A percentile compares a stretch with the other conserved stretches of the same genome.
Evolutionary conservation across 1,140 invertebrate genomes (phyloP).

Genomic region (Drosophila ogumai): DNA sequence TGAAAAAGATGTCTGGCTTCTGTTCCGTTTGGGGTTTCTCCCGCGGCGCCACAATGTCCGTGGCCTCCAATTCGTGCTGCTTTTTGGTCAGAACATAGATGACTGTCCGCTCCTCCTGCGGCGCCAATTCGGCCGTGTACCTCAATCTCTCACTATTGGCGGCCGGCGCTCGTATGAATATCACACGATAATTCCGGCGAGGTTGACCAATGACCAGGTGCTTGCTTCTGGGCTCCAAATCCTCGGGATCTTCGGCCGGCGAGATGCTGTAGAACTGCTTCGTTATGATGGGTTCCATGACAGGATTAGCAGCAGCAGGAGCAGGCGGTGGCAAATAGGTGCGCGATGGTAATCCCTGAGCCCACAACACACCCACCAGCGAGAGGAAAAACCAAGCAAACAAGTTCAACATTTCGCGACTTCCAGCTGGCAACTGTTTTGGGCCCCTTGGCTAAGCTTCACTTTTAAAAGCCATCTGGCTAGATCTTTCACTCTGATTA

Average conservation of each 20-base stretch:
- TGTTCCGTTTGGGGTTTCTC: slow-evolving; percentile 86
- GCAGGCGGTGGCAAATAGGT: slow-evolving; percentile 60
- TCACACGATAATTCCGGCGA: slow-evolving; percentile 93
- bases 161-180: slow-evolving; percentile 93
- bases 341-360: slow-evolving; percentile 25
- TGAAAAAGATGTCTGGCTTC: slow-evolving; percentile 91
- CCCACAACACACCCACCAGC: not conserved
- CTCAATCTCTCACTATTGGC: slow-evolving; percentile 87
- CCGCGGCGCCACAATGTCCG: slow-evolving; percentile 80
- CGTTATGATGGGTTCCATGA: slow-evolving; percentile 58
- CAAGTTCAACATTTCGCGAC: slow-evolving; percentile 43
- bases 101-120: slow-evolving; percentile 92
- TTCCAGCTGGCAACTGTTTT: slow-evolving; percentile 32
- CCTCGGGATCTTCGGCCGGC: slow-evolving; percentile 74
- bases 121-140: slow-evolving; percentile 87
- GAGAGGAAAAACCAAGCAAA: slow-evolving; percentile 4
- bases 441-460: not conserved
- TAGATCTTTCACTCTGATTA: slow-evolving; percentile 10
- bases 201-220: slow-evolving; percentile 85
- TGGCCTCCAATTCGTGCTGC: slow-evolving; percentile 59
- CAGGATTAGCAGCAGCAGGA: not conserved
- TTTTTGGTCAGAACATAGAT: slow-evolving; percentile 93
- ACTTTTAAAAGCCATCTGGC: slow-evolving; percentile 20
- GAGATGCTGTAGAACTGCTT: slow-evolving; percentile 79
- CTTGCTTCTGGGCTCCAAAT: slow-evolving; percentile 46